A percentile compares a stretch with the other conserved stretches of the same genome.
Evolutionary conservation across 2,888 invertebrate species (phyloP).

Genomic region (Ormyrus thymus): DNA sequence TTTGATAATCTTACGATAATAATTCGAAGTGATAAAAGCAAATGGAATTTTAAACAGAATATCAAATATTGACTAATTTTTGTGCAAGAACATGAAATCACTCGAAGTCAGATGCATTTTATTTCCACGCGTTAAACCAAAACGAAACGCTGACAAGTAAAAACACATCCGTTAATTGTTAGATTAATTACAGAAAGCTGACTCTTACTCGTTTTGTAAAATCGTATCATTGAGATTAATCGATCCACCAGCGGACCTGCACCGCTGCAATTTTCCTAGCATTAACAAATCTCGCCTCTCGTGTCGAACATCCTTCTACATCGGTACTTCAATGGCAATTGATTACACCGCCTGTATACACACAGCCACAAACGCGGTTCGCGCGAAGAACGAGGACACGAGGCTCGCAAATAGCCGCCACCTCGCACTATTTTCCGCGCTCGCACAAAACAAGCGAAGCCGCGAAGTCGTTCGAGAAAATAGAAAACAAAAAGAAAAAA

Average conservation of each 20-base stretch:
- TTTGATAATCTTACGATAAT: background rate
- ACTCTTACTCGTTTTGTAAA: slow-evolving; percentile 27
- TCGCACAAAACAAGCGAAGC: background rate
- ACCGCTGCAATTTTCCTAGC: slow-evolving; percentile 1
- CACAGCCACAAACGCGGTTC: background rate
- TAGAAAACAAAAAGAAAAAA: too few species aligned
- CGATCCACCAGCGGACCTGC: background rate
- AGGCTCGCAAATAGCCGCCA: too few species aligned
- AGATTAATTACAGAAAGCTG: too few species aligned
- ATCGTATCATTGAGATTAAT: slow-evolving; percentile 1
- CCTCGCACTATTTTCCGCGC: background rate
- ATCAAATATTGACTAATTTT: too few species aligned
- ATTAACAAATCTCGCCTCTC: background rate
- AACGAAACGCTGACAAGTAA: too few species aligned
- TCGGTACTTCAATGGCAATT: background rate
- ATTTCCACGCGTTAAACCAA: too few species aligned
- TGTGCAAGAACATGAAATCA: too few species aligned
- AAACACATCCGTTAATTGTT: too few species aligned
- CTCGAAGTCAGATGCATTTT: too few species aligned
- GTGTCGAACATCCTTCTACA: background rate
- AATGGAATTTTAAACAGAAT: background rate
- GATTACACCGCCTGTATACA: background rate
- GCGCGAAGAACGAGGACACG: too few species aligned
- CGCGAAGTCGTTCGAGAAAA: too few species aligned
- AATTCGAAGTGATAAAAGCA: background rate